Base-by-base conservation (phyloP, 2,888 invertebrate genomes). In the Onchidella celtica region DNA sequence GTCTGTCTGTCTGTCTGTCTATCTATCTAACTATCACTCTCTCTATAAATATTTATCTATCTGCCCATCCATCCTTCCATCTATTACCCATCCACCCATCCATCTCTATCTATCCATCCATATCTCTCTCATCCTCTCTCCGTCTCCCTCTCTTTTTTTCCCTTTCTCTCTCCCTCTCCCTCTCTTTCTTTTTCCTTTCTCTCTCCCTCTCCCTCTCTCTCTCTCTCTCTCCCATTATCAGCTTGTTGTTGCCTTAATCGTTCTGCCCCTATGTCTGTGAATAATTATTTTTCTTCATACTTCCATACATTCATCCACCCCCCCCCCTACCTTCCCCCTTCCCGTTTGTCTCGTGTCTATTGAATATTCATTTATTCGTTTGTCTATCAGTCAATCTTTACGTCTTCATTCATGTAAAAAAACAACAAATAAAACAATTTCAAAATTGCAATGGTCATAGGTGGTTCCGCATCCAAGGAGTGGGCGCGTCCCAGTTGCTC, bases 381-480 rank as follows among this genome's bases (percentile, higher is more conserved):
- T n/a, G n/a, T n/a, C n/a, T n/a, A n/a, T n/a, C n/a, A n/a, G n/a
- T n/a, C n/a, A n/a, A n/a, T n/a, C n/a, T n/a, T n/a, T n/a, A n/a
- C n/a, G n/a, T n/a, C n/a, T n/a, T n/a, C n/a, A n/a, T n/a, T n/a
- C n/a, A n/a, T n/a, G n/a, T n/a, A 47, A 47, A 47, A 47, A 47
- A 47, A 59, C 59, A 59, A 59, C 24, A 3, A 3, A 59, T 14
- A 59, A 59, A n/a, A 59, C 59, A 59, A n/a, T n/a, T n/a, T 14
- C 59, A n/a, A 59, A 24, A 11, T 17, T 47, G 6, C 47, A 47
- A 47, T 17, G 6, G 6, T 47, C 47, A 21, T 65, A 75, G 75
- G 40, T 75, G 75, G 75, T 75, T 63, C 65, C 75, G 75, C 11
- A 63, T 65, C 40, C 75, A 75, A 27, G 75, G 75, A 1, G 27